Evolutionary conservation across 2,113 vertebrate species (phyloP), one percentile per base, ranked within the genome.

Genomic region (Dicentrarchus labrax): DNA sequence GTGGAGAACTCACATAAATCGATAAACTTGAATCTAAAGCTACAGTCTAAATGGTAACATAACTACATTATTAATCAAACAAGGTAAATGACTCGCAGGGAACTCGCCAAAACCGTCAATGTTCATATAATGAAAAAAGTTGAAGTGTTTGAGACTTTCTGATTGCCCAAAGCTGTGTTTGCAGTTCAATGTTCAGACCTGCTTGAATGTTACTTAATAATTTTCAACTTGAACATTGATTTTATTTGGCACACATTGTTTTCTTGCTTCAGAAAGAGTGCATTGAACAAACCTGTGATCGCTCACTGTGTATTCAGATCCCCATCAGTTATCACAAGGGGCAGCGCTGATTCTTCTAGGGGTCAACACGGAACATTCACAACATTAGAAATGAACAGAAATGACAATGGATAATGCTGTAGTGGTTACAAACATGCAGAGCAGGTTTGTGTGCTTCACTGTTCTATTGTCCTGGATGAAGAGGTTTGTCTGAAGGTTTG

Each of bases 401-500:
- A 70, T 30, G 43, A 36, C 24, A 36, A 7, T 59, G 24, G 59
- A 12, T 13, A 13, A 80, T 62, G 56, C 73, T 9, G 36, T 8
- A 64, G 13, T 4, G 19, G 5, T 57, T 45, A 4, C 24, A 64
- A 67, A 75, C 56, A 67, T n/a, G 66, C 68, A 43, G 69, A 80
- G 76, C 7, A 48, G 62, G 39, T 81, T 70, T 50, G 60, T 22
- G 70, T 17, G 48, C 51, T 36, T 39, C 65, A 15, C 13, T n/a
- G 72, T 54, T 62, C 64, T 85, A 59, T 79, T 88, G 84, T 89
- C 77, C 47, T 50, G 43, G 54, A 84, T 78, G 83, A 83, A 68
- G 85, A 88, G 70, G 66, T 88, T 79, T 67, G 76, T 91, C 76
- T 88, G 87, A 75, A 87, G 86, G 86, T 89, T 89, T 84, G 67